phyloP scores from a whole-genome alignment of 2,797 vertebrate genomes.

The Epinephelus malabaricus region DNA sequence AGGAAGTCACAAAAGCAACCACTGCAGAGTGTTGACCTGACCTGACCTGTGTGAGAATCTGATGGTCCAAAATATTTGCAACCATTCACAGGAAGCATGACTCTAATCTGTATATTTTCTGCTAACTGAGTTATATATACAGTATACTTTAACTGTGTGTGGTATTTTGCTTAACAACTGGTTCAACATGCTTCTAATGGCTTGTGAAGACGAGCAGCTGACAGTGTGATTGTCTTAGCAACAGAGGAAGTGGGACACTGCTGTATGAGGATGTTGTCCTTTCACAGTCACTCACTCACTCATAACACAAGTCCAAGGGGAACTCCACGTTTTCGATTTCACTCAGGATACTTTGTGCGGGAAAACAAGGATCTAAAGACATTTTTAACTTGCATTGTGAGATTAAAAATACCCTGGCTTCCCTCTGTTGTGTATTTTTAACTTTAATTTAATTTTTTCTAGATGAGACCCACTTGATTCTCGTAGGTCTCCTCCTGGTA shows the following conservation, averaged over 20 bases:
- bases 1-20: neutral
- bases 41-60: neutral
- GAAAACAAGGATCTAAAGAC: neutral
- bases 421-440: no score
- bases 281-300: constrained; percentile 12
- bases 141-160: neutral
- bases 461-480: constrained; percentile 89
- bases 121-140: no score
- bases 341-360: neutral
- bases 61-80: neutral
- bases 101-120: neutral
- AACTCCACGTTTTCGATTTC: constrained; percentile 26
- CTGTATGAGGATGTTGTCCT: constrained; percentile 26
- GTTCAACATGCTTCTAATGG: neutral
- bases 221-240: neutral
- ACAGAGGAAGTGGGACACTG: constrained; percentile 41
- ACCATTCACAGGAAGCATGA: neutral
- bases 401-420: no score
- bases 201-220: neutral
- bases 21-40: neutral
- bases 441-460: no score
- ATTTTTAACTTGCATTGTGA: no score
- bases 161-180: neutral
- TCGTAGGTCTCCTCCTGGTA: constrained; percentile 96
- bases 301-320: neutral